Percentiles rank a stretch among this genome's conserved stretches.
Evolutionary conservation across 2,113 vertebrate species (phyloP).

Genomic region (Strix aluco): DNA sequence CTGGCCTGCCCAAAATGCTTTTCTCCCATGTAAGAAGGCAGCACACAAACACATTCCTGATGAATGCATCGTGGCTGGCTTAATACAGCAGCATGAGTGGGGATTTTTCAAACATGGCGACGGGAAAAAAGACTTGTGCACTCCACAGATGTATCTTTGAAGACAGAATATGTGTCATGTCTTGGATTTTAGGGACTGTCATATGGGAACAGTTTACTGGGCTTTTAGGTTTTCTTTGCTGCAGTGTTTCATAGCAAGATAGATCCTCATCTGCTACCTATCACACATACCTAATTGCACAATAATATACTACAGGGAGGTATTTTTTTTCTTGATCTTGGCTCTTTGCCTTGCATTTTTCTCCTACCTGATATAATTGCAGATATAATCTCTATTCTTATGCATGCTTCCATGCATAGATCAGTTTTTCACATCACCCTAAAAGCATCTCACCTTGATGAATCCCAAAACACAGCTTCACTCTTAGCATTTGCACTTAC

Average conservation of each 20-base stretch:
- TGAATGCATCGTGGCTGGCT: fast-evolving
- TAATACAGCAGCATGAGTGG: background rate
- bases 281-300: background rate
- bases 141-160: background rate
- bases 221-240: background rate
- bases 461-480: background rate
- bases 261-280: background rate
- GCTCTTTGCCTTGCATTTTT: background rate
- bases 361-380: background rate
- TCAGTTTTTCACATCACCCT: background rate
- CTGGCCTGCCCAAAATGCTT: background rate
- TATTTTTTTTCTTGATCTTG: background rate
- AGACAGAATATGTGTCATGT: background rate
- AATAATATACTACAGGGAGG: background rate
- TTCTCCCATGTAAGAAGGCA: fast-evolving
- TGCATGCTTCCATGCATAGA: fast-evolving
- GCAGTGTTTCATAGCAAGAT: background rate
- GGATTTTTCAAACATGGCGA: background rate
- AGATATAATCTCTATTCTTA: background rate
- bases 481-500: background rate
- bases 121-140: background rate
- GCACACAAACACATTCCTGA: background rate
- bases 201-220: background rate
- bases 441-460: background rate
- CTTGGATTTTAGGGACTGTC: background rate